Evolutionary conservation across 2,888 invertebrate genomes (phyloP), one percentile per base, ranked within the genome.

Genomic region (Acronicta leporina): DNA sequence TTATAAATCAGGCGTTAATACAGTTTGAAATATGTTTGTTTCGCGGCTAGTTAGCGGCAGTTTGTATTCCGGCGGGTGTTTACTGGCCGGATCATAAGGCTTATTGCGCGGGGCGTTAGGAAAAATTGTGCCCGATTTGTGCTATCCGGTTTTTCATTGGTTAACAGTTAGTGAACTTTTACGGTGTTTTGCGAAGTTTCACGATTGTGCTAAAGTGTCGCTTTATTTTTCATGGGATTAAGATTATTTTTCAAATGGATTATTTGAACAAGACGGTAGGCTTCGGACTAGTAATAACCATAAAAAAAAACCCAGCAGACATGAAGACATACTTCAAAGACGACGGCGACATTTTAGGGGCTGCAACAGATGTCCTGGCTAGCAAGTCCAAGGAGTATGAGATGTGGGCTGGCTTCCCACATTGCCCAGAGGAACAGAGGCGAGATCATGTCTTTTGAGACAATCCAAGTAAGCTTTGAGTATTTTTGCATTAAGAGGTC

Each of bases 1-100:
- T 83, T 85, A 86, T 89, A 89, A 89, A 89, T 89, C 89, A 89
- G 83, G 56, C 68, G 82, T 83, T 89, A 89, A 89, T 89, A 83
- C 88, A 81, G 76, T 85, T 82, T 89, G 89, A 89, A 86, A 86
- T 88, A 89, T 89, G 88, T 86, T 78, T 81, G 82, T 76, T 78
- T 69, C 73, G 72, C 71, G 65, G 74, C 82, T 84, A 84, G 84
- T 88, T 88, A 88, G 80, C 70, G 82, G 88, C 87, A 73, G 90
- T 90, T 90, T 90, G 87, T 90, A 90, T 90, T 83, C 89, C 71
- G 77, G 71, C 68, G 61, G 65, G 76, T 70, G 75, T 73, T 66
- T 74, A 63, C 57, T 44, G 38, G 20, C 15, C 58, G 79, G 81
- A 79, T 70, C 78, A 69, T 16, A 47, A 43, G 58, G 74, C 75